phyloP scores from a whole-genome alignment of 2,113 vertebrate genomes.

The Elephas maximus region DNA sequence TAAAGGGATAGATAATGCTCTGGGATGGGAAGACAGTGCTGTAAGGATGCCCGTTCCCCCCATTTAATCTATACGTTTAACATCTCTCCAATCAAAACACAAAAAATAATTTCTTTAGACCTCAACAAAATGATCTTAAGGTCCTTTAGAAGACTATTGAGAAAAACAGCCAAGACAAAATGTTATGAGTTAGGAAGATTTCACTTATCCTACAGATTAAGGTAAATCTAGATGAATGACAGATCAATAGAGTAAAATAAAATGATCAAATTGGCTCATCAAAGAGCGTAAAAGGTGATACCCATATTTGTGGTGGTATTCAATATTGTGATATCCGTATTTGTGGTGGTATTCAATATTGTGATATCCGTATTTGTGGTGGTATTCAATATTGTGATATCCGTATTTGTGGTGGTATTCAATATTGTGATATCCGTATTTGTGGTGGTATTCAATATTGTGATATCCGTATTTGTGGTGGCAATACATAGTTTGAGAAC shows the following conservation, averaged over 20 bases:
- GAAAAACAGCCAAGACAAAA: not conserved
- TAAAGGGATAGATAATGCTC: not conserved
- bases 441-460: not conserved
- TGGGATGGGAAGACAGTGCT: not conserved
- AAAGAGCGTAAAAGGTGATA: not conserved
- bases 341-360: no score
- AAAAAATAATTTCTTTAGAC: not conserved
- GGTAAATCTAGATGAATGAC: not conserved
- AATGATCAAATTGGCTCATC: not conserved
- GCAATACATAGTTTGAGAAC: not conserved
- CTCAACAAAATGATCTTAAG: slow-evolving; percentile 10
- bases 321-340: no score
- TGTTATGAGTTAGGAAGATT: not conserved
- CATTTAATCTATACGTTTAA: not conserved
- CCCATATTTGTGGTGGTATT: not conserved
- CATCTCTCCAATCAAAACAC: not conserved
- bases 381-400: no score
- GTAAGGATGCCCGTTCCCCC: not conserved
- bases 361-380: not conserved
- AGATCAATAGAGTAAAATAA: slow-evolving; percentile 7
- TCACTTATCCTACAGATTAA: slow-evolving; percentile 22
- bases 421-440: no score
- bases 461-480: not conserved
- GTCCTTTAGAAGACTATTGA: not conserved
- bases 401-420: no score